These are phyloP conservation scores for Campylomormyrus numenius DNA, from an alignment of 2,113 vertebrate species.

Conservation along the genomic window DNA sequence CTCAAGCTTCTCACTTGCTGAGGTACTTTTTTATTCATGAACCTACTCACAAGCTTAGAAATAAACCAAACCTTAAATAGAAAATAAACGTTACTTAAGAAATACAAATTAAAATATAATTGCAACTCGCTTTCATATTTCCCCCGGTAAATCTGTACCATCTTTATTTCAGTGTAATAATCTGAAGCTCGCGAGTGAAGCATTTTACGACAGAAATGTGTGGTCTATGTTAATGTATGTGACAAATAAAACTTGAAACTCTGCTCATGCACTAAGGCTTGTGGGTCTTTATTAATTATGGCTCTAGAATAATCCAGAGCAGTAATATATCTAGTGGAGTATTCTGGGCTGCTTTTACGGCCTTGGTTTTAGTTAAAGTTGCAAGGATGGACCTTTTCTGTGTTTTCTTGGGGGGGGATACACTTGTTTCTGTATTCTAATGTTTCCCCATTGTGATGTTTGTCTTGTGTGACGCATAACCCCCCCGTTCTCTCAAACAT, in stretches of 20 bases:
- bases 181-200: neutral
- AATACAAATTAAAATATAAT: neutral
- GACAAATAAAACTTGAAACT: neutral
- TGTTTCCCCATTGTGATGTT: no score
- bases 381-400: neutral
- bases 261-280: neutral
- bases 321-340: neutral
- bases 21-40: neutral
- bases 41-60: neutral
- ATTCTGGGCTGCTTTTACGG: neutral
- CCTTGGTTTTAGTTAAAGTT: neutral
- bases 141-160: neutral
- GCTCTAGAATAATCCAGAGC: neutral
- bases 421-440: no score
- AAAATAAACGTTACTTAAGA: neutral
- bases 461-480: no score
- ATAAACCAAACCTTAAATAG: neutral
- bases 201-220: neutral
- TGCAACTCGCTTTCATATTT: neutral
- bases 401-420: neutral
- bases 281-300: neutral
- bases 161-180: neutral
- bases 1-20: neutral
- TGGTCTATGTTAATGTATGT: neutral
- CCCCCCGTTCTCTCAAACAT: neutral